phyloP scores from a whole-genome alignment of 2,113 vertebrate genomes.

The Larimichthys crocea region DNA sequence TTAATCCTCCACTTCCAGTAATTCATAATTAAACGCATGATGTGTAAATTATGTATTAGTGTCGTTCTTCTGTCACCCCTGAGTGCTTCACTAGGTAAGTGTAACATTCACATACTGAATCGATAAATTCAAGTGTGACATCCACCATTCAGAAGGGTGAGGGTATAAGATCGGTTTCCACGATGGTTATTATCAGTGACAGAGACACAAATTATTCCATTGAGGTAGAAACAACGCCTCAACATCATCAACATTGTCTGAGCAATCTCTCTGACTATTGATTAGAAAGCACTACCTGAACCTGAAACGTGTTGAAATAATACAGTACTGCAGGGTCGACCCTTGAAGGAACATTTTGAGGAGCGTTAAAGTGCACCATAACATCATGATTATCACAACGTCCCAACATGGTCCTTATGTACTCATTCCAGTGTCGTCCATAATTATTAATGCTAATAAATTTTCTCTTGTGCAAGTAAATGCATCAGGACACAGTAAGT shows the following conservation, averaged over 20 bases:
- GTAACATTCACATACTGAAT: constrained; percentile 45
- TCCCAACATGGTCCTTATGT: neutral
- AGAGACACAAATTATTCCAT: neutral
- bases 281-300: constrained; percentile 16
- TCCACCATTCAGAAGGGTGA: neutral
- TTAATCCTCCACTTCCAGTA: neutral
- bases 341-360: constrained; percentile 5
- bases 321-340: constrained; percentile 47
- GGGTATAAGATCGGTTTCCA: neutral
- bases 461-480: constrained; percentile 45
- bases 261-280: neutral
- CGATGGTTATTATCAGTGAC: constrained; percentile 7
- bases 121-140: constrained; percentile 13
- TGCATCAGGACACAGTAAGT: constrained; percentile 14
- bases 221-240: constrained; percentile 55
- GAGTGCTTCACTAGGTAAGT: constrained; percentile 48
- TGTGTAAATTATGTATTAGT: constrained; percentile 42
- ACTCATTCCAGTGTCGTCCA: neutral
- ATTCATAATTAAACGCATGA: constrained; percentile 31
- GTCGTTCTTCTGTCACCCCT: constrained; percentile 52
- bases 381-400: constrained; percentile 17
- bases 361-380: constrained; percentile 62
- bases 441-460: neutral
- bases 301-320: constrained; percentile 35
- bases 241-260: neutral